Percentiles rank a stretch among this genome's conserved stretches.
These are phyloP conservation scores for Henricia sp. DNA, from an alignment of 53 echinoderm and acorn worm species.

Conservation along the genomic window DNA sequence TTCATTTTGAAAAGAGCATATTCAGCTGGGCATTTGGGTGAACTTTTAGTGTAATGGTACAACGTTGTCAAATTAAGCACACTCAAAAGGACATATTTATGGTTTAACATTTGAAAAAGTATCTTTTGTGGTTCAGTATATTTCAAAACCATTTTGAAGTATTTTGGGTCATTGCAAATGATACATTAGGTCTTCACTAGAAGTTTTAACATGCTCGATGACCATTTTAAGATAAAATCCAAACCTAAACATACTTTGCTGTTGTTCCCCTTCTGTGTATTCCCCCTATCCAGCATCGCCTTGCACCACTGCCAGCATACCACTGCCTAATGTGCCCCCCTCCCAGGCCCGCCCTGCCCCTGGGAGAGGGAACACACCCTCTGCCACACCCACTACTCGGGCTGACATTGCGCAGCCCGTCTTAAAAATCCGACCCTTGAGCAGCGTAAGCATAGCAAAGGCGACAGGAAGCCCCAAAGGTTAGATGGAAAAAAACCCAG, in stretches of 20 bases:
- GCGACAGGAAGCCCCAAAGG: slow-evolving; percentile 52
- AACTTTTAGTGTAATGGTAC: too few relatives aligned
- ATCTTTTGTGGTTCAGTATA: background rate
- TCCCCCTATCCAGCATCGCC: slow-evolving; percentile 29
- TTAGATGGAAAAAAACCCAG: slow-evolving; percentile 10
- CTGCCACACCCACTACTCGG: background rate
- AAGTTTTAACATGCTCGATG: too few relatives aligned
- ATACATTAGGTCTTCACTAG: too few relatives aligned
- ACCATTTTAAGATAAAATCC: too few relatives aligned
- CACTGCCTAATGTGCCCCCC: slow-evolving; percentile 20
- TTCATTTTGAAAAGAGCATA: too few relatives aligned
- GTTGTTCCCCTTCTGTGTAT: slow-evolving; percentile 25
- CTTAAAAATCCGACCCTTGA: slow-evolving; percentile 63
- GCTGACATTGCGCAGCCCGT: slow-evolving; percentile 59
- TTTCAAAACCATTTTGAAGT: too few relatives aligned
- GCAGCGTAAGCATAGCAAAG: slow-evolving; percentile 59
- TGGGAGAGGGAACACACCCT: background rate
- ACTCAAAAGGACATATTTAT: too few relatives aligned
- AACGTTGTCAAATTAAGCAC: too few relatives aligned
- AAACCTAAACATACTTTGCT: slow-evolving; percentile 3
- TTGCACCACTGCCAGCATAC: slow-evolving; percentile 7
- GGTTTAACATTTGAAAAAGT: background rate
- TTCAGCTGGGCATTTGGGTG: too few relatives aligned
- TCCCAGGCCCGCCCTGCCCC: background rate
- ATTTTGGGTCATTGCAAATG: too few relatives aligned